Conservation (phyloP, 1,140 invertebrate genomes). For the Charaxes varanes region DNA sequence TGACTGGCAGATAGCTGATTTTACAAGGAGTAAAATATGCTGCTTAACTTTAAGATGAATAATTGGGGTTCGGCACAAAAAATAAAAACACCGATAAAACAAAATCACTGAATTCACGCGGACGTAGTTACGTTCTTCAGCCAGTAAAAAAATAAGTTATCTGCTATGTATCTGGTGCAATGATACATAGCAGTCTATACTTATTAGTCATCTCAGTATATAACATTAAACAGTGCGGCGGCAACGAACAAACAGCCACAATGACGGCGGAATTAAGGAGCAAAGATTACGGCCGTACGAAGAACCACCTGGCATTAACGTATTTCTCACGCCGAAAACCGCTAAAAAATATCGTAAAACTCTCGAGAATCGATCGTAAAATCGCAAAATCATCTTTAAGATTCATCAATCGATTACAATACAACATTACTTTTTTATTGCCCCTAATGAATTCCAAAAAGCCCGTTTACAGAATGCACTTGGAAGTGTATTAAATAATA, state of each 20-base stretch:
- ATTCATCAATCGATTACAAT: slow-evolving; percentile 67
- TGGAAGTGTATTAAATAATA: slow-evolving; percentile 58
- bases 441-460: slow-evolving; percentile 60
- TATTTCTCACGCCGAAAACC: slow-evolving; percentile 57
- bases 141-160: too few relatives aligned
- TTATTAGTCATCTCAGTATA: not conserved
- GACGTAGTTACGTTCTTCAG: too few relatives aligned
- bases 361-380: slow-evolving; percentile 56
- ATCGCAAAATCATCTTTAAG: slow-evolving; percentile 65
- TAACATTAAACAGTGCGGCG: too few relatives aligned
- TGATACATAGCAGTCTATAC: too few relatives aligned
- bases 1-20: too few relatives aligned
- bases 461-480: slow-evolving; percentile 31
- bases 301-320: slow-evolving; percentile 36
- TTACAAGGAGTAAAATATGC: too few relatives aligned
- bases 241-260: not conserved
- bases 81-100: too few relatives aligned
- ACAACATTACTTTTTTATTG: slow-evolving; percentile 65
- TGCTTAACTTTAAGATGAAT: too few relatives aligned
- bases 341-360: slow-evolving; percentile 49
- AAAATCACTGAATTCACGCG: too few relatives aligned
- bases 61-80: too few relatives aligned
- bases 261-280: slow-evolving; percentile 2
- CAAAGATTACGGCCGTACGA: slow-evolving; percentile 1
- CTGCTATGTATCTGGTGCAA: too few relatives aligned